A percentile compares a stretch with the other conserved stretches of the same genome.
Evolutionary conservation across 1,140 invertebrate genomes (phyloP).

Genomic region (Drosophila santomea): DNA sequence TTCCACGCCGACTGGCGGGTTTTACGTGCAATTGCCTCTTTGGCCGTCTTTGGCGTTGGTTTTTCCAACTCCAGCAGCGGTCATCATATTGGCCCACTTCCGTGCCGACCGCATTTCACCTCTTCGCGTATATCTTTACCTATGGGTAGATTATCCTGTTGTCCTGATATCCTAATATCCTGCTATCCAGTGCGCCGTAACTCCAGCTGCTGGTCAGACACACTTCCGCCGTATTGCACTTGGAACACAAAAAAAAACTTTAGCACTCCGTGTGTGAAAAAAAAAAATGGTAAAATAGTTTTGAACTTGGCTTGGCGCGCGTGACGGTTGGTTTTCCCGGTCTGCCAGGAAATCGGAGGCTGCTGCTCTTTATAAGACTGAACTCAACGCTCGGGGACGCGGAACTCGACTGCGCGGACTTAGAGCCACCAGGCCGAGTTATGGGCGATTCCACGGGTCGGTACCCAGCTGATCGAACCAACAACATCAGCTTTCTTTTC

Average conservation of each 20-base stretch:
- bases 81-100: slow-evolving; percentile 46
- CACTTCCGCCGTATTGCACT: slow-evolving; percentile 32
- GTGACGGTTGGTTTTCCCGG: slow-evolving; percentile 18
- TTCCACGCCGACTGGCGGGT: slow-evolving; percentile 16
- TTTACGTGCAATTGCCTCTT: slow-evolving; percentile 68
- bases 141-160: slow-evolving; percentile 12
- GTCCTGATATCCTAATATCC: background rate
- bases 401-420: slow-evolving; percentile 73
- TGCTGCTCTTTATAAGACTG: slow-evolving; percentile 39
- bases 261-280: slow-evolving; percentile 8
- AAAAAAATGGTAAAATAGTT: background rate
- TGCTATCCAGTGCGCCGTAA: background rate
- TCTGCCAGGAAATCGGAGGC: background rate
- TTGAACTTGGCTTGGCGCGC: slow-evolving; percentile 43
- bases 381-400: slow-evolving; percentile 71
- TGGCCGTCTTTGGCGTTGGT: slow-evolving; percentile 15
- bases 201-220: slow-evolving; percentile 6
- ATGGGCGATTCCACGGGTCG: slow-evolving; percentile 63
- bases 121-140: slow-evolving; percentile 9
- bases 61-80: slow-evolving; percentile 22
- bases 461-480: slow-evolving; percentile 30
- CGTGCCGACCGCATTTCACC: slow-evolving; percentile 35
- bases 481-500: slow-evolving; percentile 68
- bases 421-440: slow-evolving; percentile 67
- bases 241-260: slow-evolving; percentile 15